A percentile compares a stretch with the other conserved stretches of the same genome.
phyloP scores from a whole-genome alignment of 2,113 vertebrate species.

The Felis chaus region DNA sequence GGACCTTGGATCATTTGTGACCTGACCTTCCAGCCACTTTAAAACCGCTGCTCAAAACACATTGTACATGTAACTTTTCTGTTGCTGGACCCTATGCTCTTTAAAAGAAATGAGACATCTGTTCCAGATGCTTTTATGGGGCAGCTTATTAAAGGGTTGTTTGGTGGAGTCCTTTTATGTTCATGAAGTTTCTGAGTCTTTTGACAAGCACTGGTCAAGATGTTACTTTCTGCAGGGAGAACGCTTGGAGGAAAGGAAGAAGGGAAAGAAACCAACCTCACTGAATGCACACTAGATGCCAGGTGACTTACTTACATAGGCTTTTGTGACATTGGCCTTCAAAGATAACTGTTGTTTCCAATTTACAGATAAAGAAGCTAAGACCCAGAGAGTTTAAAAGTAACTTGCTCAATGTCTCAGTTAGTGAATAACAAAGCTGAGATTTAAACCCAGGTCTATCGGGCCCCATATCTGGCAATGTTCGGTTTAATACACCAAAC shows the following conservation, averaged over 20 bases:
- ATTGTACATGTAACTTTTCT: background rate
- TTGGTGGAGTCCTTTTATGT: background rate
- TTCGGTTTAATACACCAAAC: background rate
- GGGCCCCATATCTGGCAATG: background rate
- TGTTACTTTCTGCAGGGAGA: background rate
- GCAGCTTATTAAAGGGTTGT: constrained; percentile 1
- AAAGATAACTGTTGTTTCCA: background rate
- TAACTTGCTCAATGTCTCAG: background rate
- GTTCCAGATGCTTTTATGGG: background rate
- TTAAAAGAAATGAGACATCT: constrained; percentile 43
- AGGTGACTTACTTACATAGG: background rate
- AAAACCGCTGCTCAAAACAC: constrained; percentile 11
- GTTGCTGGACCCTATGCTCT: background rate
- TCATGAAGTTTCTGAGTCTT: constrained; percentile 6
- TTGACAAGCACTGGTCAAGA: background rate
- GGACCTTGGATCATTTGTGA: constrained; percentile 40
- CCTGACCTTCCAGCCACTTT: constrained; percentile 44
- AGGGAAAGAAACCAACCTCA: background rate
- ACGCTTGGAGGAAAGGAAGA: background rate
- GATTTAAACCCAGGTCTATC: background rate
- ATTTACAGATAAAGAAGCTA: constrained; percentile 4
- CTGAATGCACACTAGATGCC: background rate
- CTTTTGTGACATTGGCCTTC: background rate
- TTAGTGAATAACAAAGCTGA: background rate
- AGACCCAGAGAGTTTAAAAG: background rate